Conservation (phyloP, 1,140 invertebrate species). For the Brachionus manjavacas region DNA sequence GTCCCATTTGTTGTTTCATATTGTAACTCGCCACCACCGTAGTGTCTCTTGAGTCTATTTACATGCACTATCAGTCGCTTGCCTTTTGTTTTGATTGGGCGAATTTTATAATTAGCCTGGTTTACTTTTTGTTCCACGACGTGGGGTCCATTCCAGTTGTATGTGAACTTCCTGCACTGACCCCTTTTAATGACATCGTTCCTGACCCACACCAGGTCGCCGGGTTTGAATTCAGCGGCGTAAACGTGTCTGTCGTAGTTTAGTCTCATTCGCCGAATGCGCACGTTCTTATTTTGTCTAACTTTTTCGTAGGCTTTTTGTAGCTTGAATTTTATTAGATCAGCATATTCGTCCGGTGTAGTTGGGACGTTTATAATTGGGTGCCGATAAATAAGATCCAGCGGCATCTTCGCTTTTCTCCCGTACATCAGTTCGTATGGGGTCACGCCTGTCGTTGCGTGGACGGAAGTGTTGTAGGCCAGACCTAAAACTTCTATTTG, state of each 20-base stretch:
- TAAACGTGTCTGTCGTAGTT: too few species aligned
- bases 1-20: too few species aligned
- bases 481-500: neutral
- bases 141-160: neutral
- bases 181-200: neutral
- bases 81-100: neutral
- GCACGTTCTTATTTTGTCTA: neutral
- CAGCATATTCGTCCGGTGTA: neutral
- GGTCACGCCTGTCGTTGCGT: neutral
- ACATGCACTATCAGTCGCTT: neutral
- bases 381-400: neutral
- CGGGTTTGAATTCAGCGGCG: too few species aligned
- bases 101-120: neutral
- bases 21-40: neutral
- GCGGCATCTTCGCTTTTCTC: neutral
- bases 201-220: too few species aligned
- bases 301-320: conserved; percentile 5
- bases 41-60: neutral
- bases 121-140: conserved; percentile 1
- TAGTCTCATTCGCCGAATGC: neutral
- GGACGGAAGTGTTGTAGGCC: neutral
- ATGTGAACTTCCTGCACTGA: neutral
- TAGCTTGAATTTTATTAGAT: neutral
- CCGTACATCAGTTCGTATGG: conserved; percentile 5
- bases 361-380: neutral